Evolutionary conservation across 2,113 vertebrate species (phyloP), one percentile per base, ranked within the genome.

Genomic region (Eptesicus fuscus): DNA sequence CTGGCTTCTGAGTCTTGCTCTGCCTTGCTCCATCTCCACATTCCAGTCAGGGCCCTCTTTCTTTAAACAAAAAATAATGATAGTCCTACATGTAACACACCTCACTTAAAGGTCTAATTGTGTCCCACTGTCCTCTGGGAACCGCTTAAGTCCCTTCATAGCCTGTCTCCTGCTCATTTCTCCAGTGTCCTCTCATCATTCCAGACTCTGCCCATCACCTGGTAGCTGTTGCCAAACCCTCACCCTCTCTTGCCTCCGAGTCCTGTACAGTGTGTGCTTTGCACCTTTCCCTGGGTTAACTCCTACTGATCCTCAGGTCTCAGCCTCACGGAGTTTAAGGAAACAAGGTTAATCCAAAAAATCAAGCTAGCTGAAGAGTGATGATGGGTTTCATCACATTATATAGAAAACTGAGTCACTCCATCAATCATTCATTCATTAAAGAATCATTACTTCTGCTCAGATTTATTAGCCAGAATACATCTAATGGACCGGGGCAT

Each of bases 181-280:
- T 47, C 28, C 0, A 12, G 56, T 63, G n/a, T 44, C 71, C 42
- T 30, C 30, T 30, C 49, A 35, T 10, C 56, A n/a, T 77, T 17
- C 44, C 44, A 82, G 20, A 14, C 35, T 23, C 74, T 85, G 74
- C 28, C 28, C 1, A 7, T 56, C 4, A 10, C 47, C 35, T 30
- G 0, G 9, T 7, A 13, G 18, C 65, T 83, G 4, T 13, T 70
- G 28, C 35, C 8, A 12, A 1, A 2, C 17, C 22, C 49, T n/a
- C 20, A 2, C 12, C 44, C 13, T 88, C 82, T 49, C 28, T 51
- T 11, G 14, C 9, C 53, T 40, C 30, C 14, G 4, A 59, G 18
- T 18, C 47, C 20, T 16, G 5, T 22, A 6, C 0, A 13, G 12
- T 7, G 59, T 13, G 16, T 0, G 0, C 22, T 71, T 2, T 65